Base-by-base conservation (phyloP, 1,140 invertebrate genomes). In the Nasonia giraulti region DNA sequence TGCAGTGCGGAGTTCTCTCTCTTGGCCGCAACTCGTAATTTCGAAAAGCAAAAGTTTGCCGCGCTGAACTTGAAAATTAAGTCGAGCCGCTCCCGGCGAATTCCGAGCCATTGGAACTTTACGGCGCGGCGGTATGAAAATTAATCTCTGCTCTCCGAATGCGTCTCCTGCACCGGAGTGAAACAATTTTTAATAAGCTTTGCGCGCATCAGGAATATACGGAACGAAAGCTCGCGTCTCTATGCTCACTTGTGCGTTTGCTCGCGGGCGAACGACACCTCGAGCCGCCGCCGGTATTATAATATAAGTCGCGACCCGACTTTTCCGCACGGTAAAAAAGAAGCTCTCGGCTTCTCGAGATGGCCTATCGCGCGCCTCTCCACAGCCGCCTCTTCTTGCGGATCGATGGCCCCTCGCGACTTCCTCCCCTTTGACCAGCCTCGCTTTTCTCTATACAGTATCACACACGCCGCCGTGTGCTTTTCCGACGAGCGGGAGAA, bases 11-110 rank as follows among this genome's bases (percentile, higher is more conserved):
- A 40, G 40, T 40, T 40, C 27, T 27, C 8, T 44, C 40, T 10
- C 40, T 10, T 44, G 1, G 40, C 40, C 40, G 50, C 50, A 14
- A 20, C 50, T 17, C 50, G 55, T 79, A 27, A 37, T 80, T 71
- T 69, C 27, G n/a, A 23, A 69, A 80, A 71, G 66, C 31, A 47
- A 80, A 74, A 86, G 66, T 82, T 81, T n/a, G 27, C 82, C 2
- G 14, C 71, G 68, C 76, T 86, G 86, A 73, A 84, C 79, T 62
- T 75, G 71, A 82, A 75, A 75, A 75, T 82, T 40, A 75, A 82
- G 80, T 75, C 31, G 50, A 40, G 23, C 27, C 50, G 27, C n/a
- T 31, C 12, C 44, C 62, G 62, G 37, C n/a, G 12, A 50, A 62
- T 75, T 80, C 75, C 33, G 33, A 44, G 20, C 80, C 20, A 31